phyloP scores from a whole-genome alignment of 2,113 vertebrate genomes.

The Thunnus thynnus region DNA sequence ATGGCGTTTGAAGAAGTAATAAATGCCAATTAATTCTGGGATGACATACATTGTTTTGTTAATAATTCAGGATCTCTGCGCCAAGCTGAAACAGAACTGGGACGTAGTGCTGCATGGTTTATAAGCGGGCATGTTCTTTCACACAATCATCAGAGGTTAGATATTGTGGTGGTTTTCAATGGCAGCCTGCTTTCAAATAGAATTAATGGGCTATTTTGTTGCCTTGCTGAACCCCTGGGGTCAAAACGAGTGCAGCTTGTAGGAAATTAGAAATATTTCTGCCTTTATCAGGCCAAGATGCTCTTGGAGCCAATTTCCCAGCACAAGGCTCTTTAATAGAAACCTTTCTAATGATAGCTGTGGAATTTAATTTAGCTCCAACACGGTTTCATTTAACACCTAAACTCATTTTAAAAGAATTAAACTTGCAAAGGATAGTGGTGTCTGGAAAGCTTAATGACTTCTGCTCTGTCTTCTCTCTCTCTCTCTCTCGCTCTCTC shows the following conservation, averaged over 20 bases:
- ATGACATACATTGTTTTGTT: slow-evolving; percentile 53
- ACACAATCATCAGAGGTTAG: slow-evolving; percentile 61
- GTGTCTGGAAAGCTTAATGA: slow-evolving; percentile 59
- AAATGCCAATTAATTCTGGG: slow-evolving; percentile 58
- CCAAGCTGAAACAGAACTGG: slow-evolving; percentile 41
- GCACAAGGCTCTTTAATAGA: slow-evolving; percentile 74
- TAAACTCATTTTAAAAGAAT: slow-evolving; percentile 80
- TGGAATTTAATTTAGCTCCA: slow-evolving; percentile 80
- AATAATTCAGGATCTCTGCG: slow-evolving; percentile 66
- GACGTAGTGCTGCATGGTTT: slow-evolving; percentile 51
- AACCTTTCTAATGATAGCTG: slow-evolving; percentile 79
- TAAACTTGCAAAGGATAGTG: slow-evolving; percentile 66
- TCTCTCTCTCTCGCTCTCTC: slow-evolving; percentile 20
- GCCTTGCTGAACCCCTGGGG: slow-evolving; percentile 63
- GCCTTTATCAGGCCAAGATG: slow-evolving; percentile 71
- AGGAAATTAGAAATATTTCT: slow-evolving; percentile 80
- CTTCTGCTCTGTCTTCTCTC: slow-evolving; percentile 3
- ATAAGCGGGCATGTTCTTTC: slow-evolving; percentile 47
- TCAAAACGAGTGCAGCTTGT: slow-evolving; percentile 72
- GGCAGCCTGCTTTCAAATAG: slow-evolving; percentile 65
- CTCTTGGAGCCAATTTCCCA: slow-evolving; percentile 76
- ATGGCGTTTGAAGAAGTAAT: neutral
- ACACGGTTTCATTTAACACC: slow-evolving; percentile 76
- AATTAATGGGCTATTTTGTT: slow-evolving; percentile 76
- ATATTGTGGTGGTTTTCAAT: slow-evolving; percentile 55